phyloP scores from a whole-genome alignment of 2,888 invertebrate genomes.

The Drosophila niveifrons region DNA sequence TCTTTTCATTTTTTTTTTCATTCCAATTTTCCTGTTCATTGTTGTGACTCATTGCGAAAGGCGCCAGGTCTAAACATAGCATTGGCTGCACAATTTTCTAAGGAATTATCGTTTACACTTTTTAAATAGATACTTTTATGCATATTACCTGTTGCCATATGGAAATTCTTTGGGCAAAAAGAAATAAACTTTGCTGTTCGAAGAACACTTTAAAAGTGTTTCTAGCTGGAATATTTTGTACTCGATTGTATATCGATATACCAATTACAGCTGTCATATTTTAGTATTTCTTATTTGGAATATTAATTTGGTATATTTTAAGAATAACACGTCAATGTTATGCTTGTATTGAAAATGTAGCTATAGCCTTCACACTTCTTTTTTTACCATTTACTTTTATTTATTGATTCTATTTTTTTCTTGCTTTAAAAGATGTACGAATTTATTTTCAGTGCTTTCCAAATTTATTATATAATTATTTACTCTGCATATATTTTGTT shows the following conservation, averaged over 20 bases:
- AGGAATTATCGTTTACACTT: conserved; percentile 5
- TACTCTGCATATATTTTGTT: too few relatives aligned
- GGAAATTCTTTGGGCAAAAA: background rate
- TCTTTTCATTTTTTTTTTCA: conserved; percentile 1
- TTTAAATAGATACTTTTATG: background rate
- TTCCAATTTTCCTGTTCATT: background rate
- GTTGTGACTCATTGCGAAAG: conserved; percentile 47
- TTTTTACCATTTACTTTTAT: background rate
- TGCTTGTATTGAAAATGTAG: too few relatives aligned
- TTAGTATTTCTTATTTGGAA: too few relatives aligned
- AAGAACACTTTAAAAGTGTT: background rate
- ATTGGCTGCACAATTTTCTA: conserved; percentile 24
- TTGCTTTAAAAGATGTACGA: background rate
- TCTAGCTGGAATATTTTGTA: too few relatives aligned
- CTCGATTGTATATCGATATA: too few relatives aligned
- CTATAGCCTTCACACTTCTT: background rate
- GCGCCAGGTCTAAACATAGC: conserved; percentile 28
- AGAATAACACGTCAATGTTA: too few relatives aligned
- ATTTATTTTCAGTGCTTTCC: too few relatives aligned
- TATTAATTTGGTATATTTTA: too few relatives aligned
- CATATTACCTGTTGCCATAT: conserved; percentile 7
- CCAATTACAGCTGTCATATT: too few relatives aligned
- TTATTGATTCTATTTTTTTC: background rate
- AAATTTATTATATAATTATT: too few relatives aligned
- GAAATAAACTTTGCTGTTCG: background rate